These are phyloP conservation scores for Carpatolechia fugitivella DNA, from an alignment of 2,888 invertebrate genomes.

Conservation along the genomic window DNA sequence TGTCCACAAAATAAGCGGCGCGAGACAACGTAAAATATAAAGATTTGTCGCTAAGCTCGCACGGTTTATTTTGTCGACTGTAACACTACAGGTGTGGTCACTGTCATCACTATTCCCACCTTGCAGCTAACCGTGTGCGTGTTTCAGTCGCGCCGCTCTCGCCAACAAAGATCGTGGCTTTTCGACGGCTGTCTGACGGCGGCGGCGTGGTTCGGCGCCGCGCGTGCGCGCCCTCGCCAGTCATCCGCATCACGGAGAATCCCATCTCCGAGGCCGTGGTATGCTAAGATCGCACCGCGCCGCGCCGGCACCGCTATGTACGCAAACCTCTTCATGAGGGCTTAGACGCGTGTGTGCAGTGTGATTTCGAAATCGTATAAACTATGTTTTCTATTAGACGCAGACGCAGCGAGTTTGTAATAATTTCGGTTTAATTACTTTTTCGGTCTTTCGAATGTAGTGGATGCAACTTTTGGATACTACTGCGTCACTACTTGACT, in stretches of 20 bases:
- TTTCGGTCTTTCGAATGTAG: too few species aligned
- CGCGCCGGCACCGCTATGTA: neutral
- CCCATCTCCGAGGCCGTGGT: conserved; percentile 87
- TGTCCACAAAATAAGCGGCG: too few species aligned
- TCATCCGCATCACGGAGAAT: conserved; percentile 89
- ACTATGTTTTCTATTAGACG: neutral
- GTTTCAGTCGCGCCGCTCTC: conserved; percentile 84
- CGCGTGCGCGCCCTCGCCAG: conserved; percentile 74
- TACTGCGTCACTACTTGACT: too few species aligned
- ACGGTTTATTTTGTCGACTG: too few species aligned
- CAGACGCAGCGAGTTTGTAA: neutral
- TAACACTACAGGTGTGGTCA: too few species aligned
- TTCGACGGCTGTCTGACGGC: conserved; percentile 78
- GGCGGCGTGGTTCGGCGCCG: conserved; percentile 46
- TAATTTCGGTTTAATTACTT: too few species aligned
- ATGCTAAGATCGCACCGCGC: conserved; percentile 75
- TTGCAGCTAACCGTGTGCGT: conserved; percentile 1
- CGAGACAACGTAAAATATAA: too few species aligned
- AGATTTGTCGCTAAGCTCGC: too few species aligned
- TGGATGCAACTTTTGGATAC: too few species aligned
- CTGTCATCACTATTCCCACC: too few species aligned
- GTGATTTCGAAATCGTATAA: conserved; percentile 9
- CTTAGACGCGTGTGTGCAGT: conserved; percentile 4
- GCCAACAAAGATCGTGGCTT: conserved; percentile 84
- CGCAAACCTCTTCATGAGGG: neutral